Conservation (phyloP, 92 coral and sea anemone genomes). For the Zoanthus sansibaricus region DNA sequence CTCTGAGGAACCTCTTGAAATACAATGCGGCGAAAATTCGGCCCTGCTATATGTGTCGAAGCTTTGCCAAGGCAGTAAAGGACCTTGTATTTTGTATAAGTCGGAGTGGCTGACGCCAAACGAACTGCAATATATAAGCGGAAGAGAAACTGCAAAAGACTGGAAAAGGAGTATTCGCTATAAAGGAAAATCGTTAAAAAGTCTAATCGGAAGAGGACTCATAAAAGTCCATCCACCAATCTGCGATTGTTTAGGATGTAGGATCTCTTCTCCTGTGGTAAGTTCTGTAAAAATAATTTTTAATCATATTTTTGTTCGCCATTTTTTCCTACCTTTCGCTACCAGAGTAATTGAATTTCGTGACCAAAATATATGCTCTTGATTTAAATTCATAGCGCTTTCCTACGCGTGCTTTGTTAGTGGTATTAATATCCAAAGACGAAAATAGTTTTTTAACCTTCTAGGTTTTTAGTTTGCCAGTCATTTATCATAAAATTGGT, state of each 20-base stretch:
- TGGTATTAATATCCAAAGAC: conserved; percentile 13
- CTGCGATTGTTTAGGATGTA: conserved; percentile 97
- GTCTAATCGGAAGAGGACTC: conserved; percentile 94
- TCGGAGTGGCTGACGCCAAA: conserved; percentile 97
- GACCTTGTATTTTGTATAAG: conserved; percentile 94
- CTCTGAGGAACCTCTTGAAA: conserved; percentile 93
- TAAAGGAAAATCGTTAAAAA: conserved; percentile 96
- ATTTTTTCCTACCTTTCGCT: background rate
- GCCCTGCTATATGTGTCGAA: conserved; percentile 95
- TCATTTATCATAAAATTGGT: background rate
- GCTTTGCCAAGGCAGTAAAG: conserved; percentile 98
- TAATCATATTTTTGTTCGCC: conserved; percentile 2
- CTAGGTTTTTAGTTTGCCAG: conserved; percentile 3
- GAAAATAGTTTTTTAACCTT: conserved; percentile 1
- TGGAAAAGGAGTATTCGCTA: conserved; percentile 98
- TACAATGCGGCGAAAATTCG: conserved; percentile 96
- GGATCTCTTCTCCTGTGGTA: conserved; percentile 99
- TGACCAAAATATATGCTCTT: conserved; percentile 29
- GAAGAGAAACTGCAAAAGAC: conserved; percentile 99
- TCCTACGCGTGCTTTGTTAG: conserved; percentile 2
- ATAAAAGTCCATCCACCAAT: conserved; percentile 98
- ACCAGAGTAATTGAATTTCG: conserved; percentile 15
- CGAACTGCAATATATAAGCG: conserved; percentile 97
- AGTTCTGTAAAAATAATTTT: conserved; percentile 36
- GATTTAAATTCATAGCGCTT: conserved; percentile 30